These are phyloP conservation scores for Natrix natrix DNA, from an alignment of 2,797 vertebrate species.

Conservation along the genomic window DNA sequence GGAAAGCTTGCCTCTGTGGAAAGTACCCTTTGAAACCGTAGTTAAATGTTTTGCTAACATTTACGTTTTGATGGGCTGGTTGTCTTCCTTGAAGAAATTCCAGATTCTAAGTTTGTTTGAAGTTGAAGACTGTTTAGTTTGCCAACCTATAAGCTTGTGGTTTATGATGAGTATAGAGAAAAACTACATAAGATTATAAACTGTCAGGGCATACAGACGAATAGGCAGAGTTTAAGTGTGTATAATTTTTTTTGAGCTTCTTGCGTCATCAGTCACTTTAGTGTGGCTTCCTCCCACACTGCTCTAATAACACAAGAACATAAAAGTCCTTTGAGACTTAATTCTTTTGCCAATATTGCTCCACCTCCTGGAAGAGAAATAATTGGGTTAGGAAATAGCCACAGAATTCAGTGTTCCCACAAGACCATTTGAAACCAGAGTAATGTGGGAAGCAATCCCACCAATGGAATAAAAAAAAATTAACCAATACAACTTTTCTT, in stretches of 20 bases:
- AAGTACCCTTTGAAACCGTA: not conserved
- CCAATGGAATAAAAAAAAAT: not conserved
- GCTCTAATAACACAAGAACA: not conserved
- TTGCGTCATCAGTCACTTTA: not conserved
- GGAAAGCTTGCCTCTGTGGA: not conserved
- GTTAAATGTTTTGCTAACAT: not conserved
- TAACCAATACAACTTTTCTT: not conserved
- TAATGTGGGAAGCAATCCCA: not conserved
- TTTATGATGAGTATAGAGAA: not conserved
- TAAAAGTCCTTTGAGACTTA: not conserved
- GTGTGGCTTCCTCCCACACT: not conserved
- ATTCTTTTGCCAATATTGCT: not conserved
- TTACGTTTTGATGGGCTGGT: not conserved
- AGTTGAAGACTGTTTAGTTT: not conserved
- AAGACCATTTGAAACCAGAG: not conserved
- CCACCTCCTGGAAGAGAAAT: not conserved
- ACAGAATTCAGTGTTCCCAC: not conserved
- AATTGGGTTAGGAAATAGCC: not conserved
- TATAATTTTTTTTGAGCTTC: not conserved
- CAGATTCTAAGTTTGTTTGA: conserved; percentile 6
- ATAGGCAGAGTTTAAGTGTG: not conserved
- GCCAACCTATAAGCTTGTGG: conserved; percentile 15
- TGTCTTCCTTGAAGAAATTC: not conserved
- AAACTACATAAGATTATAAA: not conserved
- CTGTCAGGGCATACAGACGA: not conserved